A percentile compares a stretch with the other conserved stretches of the same genome.
These are phyloP conservation scores for Fissipunctia ypsillon DNA, from an alignment of 2,888 invertebrate genomes.

Conservation along the genomic window DNA sequence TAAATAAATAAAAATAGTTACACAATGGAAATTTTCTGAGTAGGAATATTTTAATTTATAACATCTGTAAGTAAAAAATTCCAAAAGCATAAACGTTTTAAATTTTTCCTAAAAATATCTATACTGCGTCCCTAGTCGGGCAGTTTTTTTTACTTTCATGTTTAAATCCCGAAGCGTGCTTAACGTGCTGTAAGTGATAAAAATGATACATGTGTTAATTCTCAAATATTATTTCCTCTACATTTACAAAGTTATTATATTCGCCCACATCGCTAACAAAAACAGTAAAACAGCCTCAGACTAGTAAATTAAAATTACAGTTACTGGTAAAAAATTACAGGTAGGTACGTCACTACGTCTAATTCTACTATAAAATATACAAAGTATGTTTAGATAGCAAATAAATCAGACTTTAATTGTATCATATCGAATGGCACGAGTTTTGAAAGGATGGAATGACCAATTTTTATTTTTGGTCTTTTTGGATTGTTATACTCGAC, in stretches of 20 bases:
- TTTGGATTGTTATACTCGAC: background rate
- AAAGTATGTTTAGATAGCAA: slow-evolving; percentile 56
- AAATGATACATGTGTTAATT: slow-evolving; percentile 46
- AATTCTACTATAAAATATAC: slow-evolving; percentile 58
- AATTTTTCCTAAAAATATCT: slow-evolving; percentile 17
- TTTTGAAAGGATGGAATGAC: slow-evolving; percentile 37
- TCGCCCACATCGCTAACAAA: slow-evolving; percentile 39
- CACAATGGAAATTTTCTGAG: background rate
- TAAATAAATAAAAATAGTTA: background rate
- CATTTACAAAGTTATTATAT: slow-evolving; percentile 26
- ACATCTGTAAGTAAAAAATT: background rate
- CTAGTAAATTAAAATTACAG: slow-evolving; percentile 70
- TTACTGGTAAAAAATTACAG: slow-evolving; percentile 66
- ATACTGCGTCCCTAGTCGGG: background rate
- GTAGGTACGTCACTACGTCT: slow-evolving; percentile 53
- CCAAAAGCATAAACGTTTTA: background rate
- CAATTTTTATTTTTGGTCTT: slow-evolving; percentile 21
- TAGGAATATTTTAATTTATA: background rate
- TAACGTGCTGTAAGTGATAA: slow-evolving; percentile 54
- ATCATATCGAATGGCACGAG: slow-evolving; percentile 61
- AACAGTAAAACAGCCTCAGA: slow-evolving; percentile 68
- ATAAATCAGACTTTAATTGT: slow-evolving; percentile 66
- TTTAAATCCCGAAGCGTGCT: slow-evolving; percentile 21
- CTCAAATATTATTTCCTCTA: slow-evolving; percentile 28
- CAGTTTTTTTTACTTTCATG: slow-evolving; percentile 14